phyloP scores from a whole-genome alignment of 2,797 vertebrate genomes.

The Pantherophis alleghaniensis region DNA sequence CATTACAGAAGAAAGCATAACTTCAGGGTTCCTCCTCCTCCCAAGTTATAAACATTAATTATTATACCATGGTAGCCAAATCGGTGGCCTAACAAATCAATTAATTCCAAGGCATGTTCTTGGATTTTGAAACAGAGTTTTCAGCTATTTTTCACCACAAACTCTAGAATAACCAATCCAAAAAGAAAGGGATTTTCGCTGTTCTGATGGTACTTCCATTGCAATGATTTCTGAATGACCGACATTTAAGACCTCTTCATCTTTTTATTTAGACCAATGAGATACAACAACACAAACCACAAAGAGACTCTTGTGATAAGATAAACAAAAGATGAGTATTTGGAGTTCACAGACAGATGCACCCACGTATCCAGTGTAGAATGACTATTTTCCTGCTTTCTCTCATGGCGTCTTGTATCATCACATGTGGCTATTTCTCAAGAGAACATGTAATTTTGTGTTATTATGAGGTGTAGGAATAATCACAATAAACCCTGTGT shows the following conservation, averaged over 20 bases:
- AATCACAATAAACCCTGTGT: background rate
- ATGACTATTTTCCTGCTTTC: background rate
- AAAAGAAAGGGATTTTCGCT: background rate
- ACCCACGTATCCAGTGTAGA: background rate
- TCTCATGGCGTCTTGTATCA: background rate
- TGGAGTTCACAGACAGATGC: background rate
- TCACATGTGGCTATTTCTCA: background rate
- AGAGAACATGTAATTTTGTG: background rate
- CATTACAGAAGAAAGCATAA: conserved; percentile 6
- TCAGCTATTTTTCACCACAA: conserved; percentile 12
- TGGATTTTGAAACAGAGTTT: background rate
- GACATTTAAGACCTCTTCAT: background rate
- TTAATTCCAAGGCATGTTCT: conserved; percentile 28
- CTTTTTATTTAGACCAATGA: background rate
- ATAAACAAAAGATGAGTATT: background rate
- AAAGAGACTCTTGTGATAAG: background rate
- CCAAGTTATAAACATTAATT: conserved; percentile 18
- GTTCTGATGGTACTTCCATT: background rate
- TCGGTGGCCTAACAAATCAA: background rate
- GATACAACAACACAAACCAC: background rate
- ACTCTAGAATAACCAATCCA: background rate
- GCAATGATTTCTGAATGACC: background rate
- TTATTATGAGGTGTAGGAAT: background rate
- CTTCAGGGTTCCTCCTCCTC: background rate
- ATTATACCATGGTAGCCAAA: conserved; percentile 1